phyloP scores from a whole-genome alignment of 2,888 invertebrate species.

The Drosophila atroscutellata region DNA sequence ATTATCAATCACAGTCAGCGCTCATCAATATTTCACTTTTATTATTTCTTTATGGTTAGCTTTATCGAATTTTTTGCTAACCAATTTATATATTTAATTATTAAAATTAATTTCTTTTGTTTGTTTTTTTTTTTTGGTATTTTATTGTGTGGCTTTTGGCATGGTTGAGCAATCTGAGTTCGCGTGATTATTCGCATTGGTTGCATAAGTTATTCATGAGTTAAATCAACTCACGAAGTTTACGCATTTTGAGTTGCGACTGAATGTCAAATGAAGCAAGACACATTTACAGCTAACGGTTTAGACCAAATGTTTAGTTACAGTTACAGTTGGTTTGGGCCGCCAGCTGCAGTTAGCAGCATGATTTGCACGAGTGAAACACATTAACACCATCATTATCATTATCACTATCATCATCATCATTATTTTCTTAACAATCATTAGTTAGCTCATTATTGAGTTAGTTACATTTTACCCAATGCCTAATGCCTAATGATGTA shows the following conservation, averaged over 20 bases:
- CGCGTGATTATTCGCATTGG: slow-evolving; percentile 29
- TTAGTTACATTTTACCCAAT: slow-evolving; percentile 44
- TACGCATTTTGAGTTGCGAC: slow-evolving; percentile 30
- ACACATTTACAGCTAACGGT: slow-evolving; percentile 19
- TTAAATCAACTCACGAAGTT: slow-evolving; percentile 20
- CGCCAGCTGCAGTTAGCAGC: slow-evolving; percentile 7
- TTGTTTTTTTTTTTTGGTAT: background rate
- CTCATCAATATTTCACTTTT: slow-evolving; percentile 21
- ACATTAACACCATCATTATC: slow-evolving; percentile 10
- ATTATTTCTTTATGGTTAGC: background rate
- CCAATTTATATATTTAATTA: slow-evolving; percentile 28
- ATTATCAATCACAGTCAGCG: slow-evolving; percentile 31
- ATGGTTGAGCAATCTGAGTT: slow-evolving; percentile 46
- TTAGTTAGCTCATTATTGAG: slow-evolving; percentile 18
- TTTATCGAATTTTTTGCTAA: slow-evolving; percentile 25
- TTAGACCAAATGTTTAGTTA: slow-evolving; percentile 11
- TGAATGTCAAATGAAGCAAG: slow-evolving; percentile 62
- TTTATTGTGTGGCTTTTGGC: background rate
- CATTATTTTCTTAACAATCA: slow-evolving; percentile 13
- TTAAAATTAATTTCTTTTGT: slow-evolving; percentile 39
- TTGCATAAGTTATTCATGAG: slow-evolving; percentile 53
- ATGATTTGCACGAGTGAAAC: slow-evolving; percentile 30
- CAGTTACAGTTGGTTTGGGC: slow-evolving; percentile 5
- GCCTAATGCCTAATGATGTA: slow-evolving; percentile 58
- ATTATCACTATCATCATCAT: slow-evolving; percentile 12